phyloP scores from a whole-genome alignment of 2,888 invertebrate genomes.

The Amiota minor region DNA sequence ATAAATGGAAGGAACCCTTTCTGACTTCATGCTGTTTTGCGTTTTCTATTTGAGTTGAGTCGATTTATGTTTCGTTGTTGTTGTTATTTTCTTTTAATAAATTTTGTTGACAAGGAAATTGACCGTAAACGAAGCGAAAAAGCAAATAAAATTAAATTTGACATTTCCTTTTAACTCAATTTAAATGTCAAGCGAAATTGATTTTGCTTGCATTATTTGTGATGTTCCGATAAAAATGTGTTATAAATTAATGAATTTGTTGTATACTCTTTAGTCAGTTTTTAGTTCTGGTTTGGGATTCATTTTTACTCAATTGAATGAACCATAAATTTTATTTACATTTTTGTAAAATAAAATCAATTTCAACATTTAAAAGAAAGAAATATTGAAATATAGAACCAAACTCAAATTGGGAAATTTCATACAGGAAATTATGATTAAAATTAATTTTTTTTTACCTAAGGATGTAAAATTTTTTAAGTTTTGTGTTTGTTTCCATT shows the following conservation, averaged over 20 bases:
- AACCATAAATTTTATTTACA: constrained; percentile 53
- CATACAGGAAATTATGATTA: no score
- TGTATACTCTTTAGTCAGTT: neutral
- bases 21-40: no score
- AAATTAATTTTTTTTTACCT: no score
- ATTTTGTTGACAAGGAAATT: constrained; percentile 47
- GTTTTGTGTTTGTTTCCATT: no score
- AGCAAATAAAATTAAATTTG: constrained; percentile 58
- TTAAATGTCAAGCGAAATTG: constrained; percentile 56
- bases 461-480: no score
- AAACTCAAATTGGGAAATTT: no score
- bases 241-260: no score
- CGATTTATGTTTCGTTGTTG: constrained; percentile 18
- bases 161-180: constrained; percentile 54
- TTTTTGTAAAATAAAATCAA: constrained; percentile 19
- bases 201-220: constrained; percentile 37
- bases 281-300: constrained; percentile 28
- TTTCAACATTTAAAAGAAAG: no score
- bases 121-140: constrained; percentile 46
- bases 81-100: constrained; percentile 22
- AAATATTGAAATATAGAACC: no score
- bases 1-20: no score
- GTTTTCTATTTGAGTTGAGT: neutral
- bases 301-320: constrained; percentile 39
- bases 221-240: no score